A percentile compares a stretch with the other conserved stretches of the same genome.
phyloP scores from a whole-genome alignment of 64 coral and sea anemone genomes.

The Montipora efflorescens region DNA sequence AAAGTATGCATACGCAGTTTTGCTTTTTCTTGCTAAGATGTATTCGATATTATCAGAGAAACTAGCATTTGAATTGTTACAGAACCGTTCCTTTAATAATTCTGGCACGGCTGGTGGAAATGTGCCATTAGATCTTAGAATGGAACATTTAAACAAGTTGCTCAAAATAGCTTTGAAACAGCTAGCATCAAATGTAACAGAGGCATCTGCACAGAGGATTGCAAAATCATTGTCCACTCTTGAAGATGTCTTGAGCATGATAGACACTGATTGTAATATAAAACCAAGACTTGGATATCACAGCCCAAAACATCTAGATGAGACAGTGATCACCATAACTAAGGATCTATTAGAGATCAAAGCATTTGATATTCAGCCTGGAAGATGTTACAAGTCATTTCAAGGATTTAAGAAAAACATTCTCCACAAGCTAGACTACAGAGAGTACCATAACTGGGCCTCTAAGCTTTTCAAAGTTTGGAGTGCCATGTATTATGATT shows the following conservation, averaged over 20 bases:
- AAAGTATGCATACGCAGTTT: slow-evolving; percentile 58
- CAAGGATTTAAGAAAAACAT: slow-evolving; percentile 53
- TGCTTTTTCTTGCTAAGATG: slow-evolving; percentile 56
- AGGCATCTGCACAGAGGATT: slow-evolving; percentile 28
- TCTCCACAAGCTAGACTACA: slow-evolving; percentile 52
- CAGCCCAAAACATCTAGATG: slow-evolving; percentile 16
- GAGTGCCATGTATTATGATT: slow-evolving; percentile 44
- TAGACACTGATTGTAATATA: slow-evolving; percentile 18
- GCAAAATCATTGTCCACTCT: slow-evolving; percentile 34
- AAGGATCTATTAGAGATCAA: slow-evolving; percentile 18
- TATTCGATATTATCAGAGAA: slow-evolving; percentile 46
- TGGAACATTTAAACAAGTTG: slow-evolving; percentile 21
- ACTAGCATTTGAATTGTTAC: slow-evolving; percentile 50
- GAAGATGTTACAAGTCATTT: slow-evolving; percentile 50
- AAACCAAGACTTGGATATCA: slow-evolving; percentile 31
- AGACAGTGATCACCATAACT: slow-evolving; percentile 15
- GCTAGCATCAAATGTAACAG: slow-evolving; percentile 31
- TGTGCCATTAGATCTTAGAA: slow-evolving; percentile 27
- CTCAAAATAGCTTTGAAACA: slow-evolving; percentile 43
- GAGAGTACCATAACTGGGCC: slow-evolving; percentile 48
- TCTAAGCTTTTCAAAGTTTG: slow-evolving; percentile 35
- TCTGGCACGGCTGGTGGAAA: slow-evolving; percentile 18
- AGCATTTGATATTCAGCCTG: slow-evolving; percentile 41
- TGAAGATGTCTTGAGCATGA: slow-evolving; percentile 14
- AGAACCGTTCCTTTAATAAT: slow-evolving; percentile 11